Evolutionary conservation across 2,797 vertebrate genomes (phyloP).

Genomic region (Acestrorhynchus altus): DNA sequence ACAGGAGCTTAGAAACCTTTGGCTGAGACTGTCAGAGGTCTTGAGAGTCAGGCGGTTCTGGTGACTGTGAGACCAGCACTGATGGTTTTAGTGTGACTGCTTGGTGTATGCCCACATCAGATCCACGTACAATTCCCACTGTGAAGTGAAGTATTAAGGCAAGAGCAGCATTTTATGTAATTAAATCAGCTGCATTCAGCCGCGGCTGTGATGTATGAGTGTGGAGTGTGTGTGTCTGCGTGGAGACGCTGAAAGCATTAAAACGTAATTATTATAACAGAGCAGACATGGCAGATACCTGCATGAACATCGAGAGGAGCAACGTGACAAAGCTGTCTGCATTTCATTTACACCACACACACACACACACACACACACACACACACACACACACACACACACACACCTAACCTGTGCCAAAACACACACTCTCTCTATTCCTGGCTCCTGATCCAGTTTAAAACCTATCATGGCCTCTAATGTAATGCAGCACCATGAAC

Average conservation of each 20-base stretch:
- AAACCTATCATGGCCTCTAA: too few species aligned
- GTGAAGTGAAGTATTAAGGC: background rate
- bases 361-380: constrained; percentile 27
- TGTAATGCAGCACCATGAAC: too few species aligned
- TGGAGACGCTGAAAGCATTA: constrained; percentile 36
- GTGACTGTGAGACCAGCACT: too few species aligned
- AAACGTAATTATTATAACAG: constrained; percentile 29
- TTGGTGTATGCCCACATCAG: too few species aligned
- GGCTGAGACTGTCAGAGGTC: too few species aligned
- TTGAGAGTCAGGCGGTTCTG: too few species aligned
- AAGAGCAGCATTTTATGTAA: background rate
- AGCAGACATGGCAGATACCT: constrained; percentile 1
- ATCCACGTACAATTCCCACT: too few species aligned
- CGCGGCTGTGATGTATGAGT: background rate
- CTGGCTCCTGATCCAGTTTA: constrained; percentile 24
- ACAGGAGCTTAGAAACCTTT: too few species aligned
- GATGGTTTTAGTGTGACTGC: too few species aligned
- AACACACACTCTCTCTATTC: constrained; percentile 41
- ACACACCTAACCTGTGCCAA: constrained; percentile 45
- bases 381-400: constrained; percentile 16
- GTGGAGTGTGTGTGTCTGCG: background rate
- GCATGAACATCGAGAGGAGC: constrained; percentile 12
- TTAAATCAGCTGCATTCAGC: background rate
- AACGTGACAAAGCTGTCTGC: constrained; percentile 57
- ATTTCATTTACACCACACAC: constrained; percentile 62